Evolutionary conservation across 2,888 invertebrate genomes (phyloP), one percentile per base, ranked within the genome.

Genomic region (Pachymerium ferrugineum): DNA sequence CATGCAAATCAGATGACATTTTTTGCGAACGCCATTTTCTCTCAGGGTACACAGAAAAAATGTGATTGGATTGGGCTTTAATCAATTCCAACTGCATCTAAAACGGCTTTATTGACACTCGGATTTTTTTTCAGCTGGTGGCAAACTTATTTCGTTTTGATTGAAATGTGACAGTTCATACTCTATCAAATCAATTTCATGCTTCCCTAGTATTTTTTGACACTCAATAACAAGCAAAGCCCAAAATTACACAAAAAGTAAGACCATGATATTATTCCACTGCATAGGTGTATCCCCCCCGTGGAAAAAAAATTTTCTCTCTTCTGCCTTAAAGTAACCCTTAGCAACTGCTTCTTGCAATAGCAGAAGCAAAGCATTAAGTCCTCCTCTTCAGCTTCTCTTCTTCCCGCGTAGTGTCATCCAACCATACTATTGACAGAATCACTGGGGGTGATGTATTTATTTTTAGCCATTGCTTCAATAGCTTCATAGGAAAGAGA

Each of bases 21-120:
- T 62, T 62, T 22, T 25, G 62, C n/a, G 62, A 62, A 62, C 62
- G 12, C 62, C 28, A 62, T 14, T 62, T 62, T 28, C 62, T 54
- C 25, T 25, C 25, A 25, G 25, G 62, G 62, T 25, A 62, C 47
- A 54, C 62, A 62, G 28, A 62, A 25, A 62, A 62, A 62, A 62
- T 62, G 62, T 28, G 62, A 62, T 62, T 62, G 62, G 62, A 62
- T 62, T 62, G 62, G 62, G 62, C 62, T 62, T 62, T 62, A 62
- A 62, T 62, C 62, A 62, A 62, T 62, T 62, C 62, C 62, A 62
- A 62, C 62, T 62, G 62, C 62, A 62, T 62, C 28, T 14, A 25
- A 28, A 62, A 62, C 62, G 62, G 28, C 62, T 62, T 62, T 62
- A 62, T 62, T 62, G 62, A 62, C 62, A 62, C 62, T 62, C 28